A percentile compares a stretch with the other conserved stretches of the same genome.
Conservation (phyloP, 2,888 invertebrate genomes). For the Synanthedon vespiformis region DNA sequence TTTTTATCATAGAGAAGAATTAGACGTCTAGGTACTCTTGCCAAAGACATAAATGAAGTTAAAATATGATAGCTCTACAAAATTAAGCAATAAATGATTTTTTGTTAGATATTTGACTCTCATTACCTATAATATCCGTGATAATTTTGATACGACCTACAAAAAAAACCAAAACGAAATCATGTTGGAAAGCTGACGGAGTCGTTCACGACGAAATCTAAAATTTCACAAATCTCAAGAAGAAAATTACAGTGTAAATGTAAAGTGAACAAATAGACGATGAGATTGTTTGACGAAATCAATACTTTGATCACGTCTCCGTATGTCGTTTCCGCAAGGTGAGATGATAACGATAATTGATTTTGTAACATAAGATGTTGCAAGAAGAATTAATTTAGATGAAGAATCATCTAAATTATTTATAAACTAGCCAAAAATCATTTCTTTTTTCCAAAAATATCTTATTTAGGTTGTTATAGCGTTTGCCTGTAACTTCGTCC, state of each 20-base stretch:
- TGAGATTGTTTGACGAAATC: slow-evolving; percentile 35
- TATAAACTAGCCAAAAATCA: too few relatives aligned
- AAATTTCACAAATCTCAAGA: slow-evolving; percentile 5
- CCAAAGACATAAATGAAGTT: too few relatives aligned
- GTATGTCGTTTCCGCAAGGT: slow-evolving; percentile 39
- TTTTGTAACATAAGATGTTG: too few relatives aligned
- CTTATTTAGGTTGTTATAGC: too few relatives aligned
- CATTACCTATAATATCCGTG: neutral
- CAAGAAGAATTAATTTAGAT: too few relatives aligned
- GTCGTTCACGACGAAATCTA: neutral
- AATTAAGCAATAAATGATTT: neutral
- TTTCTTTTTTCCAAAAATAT: too few relatives aligned
- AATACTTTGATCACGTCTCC: slow-evolving; percentile 36
- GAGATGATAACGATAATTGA: neutral
- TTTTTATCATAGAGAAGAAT: too few relatives aligned
- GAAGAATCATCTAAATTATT: too few relatives aligned
- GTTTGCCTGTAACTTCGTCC: too few relatives aligned
- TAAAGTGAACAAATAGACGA: slow-evolving; percentile 1
- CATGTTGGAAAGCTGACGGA: slow-evolving; percentile 16
- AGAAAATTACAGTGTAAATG: slow-evolving; percentile 25
- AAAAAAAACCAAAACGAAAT: slow-evolving; percentile 4
- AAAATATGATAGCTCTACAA: too few relatives aligned
- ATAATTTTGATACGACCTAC: neutral
- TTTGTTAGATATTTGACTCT: neutral
- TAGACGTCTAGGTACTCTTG: too few relatives aligned